Conservation (phyloP, 2,113 vertebrate species). For the Ammodramus savannarum region DNA sequence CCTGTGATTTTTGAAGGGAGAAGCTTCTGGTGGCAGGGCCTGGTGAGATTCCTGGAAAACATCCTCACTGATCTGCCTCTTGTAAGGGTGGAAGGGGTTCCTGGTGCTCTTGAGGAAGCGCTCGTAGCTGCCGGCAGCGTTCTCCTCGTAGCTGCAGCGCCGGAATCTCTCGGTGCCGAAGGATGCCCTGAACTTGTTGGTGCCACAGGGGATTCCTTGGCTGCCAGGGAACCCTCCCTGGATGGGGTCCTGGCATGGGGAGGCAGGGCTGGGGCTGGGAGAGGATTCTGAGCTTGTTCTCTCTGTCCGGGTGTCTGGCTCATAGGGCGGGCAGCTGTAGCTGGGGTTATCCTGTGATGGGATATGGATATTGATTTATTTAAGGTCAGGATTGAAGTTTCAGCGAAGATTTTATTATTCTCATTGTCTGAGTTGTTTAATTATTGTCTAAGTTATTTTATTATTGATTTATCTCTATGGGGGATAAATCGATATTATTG, state of each 20-base stretch:
- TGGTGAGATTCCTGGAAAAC: slow-evolving; percentile 64
- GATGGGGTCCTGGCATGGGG: slow-evolving; percentile 67
- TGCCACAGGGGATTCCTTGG: slow-evolving; percentile 25
- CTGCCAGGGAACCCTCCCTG: slow-evolving; percentile 44
- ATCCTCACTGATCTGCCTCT: slow-evolving; percentile 80
- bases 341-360: slow-evolving; percentile 63
- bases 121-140: slow-evolving; percentile 15
- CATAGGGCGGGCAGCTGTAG: slow-evolving; percentile 68
- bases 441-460: too few relatives aligned
- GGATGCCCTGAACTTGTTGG: slow-evolving; percentile 57
- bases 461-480: neutral
- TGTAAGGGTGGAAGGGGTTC: slow-evolving; percentile 84
- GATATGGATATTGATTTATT: neutral
- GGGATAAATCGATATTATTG: too few relatives aligned
- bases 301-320: slow-evolving; percentile 61
- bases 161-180: slow-evolving; percentile 70
- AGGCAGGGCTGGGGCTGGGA: slow-evolving; percentile 71
- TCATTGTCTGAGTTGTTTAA: too few relatives aligned
- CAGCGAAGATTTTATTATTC: neutral
- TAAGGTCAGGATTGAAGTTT: neutral
- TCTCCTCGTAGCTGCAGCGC: slow-evolving; percentile 78
- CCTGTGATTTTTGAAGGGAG: slow-evolving; percentile 70
- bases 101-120: slow-evolving; percentile 67
- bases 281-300: slow-evolving; percentile 72
- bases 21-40: slow-evolving; percentile 59